phyloP scores from a whole-genome alignment of 2,113 vertebrate genomes.

The Microcebus lehilahytsara region DNA sequence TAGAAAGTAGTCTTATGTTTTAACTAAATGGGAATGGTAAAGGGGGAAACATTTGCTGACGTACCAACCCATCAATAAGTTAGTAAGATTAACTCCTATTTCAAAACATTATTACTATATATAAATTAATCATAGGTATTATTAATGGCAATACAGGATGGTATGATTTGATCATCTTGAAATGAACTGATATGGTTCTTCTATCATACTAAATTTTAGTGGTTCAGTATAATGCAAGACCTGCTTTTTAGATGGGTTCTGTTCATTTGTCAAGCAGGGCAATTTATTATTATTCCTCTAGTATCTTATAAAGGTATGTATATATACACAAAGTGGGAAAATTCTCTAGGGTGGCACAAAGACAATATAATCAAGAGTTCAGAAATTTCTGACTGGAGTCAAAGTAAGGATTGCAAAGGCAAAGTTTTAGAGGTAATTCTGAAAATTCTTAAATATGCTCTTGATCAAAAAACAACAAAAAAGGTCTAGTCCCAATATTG shows the following conservation, averaged over 20 bases:
- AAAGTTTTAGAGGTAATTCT: not conserved
- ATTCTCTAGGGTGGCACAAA: not conserved
- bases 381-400: not conserved
- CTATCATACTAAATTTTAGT: not conserved
- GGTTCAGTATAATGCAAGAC: not conserved
- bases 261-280: not conserved
- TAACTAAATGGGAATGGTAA: not conserved
- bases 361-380: not conserved
- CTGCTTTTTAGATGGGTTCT: not conserved
- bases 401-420: not conserved
- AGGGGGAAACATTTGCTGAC: not conserved
- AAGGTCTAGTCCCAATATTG: not conserved
- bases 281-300: not conserved
- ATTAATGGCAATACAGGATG: not conserved
- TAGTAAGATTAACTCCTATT: not conserved
- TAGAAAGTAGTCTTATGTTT: not conserved
- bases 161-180: not conserved
- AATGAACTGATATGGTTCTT: not conserved
- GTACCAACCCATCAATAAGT: not conserved
- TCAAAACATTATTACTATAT: not conserved
- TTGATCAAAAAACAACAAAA: not conserved
- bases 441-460: not conserved
- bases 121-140: not conserved
- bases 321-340: rapidly evolving
- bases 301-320: not conserved